Evolutionary conservation across 1,140 invertebrate species (phyloP), one percentile per base, ranked within the genome.

Genomic region (Drosophila murphyi): DNA sequence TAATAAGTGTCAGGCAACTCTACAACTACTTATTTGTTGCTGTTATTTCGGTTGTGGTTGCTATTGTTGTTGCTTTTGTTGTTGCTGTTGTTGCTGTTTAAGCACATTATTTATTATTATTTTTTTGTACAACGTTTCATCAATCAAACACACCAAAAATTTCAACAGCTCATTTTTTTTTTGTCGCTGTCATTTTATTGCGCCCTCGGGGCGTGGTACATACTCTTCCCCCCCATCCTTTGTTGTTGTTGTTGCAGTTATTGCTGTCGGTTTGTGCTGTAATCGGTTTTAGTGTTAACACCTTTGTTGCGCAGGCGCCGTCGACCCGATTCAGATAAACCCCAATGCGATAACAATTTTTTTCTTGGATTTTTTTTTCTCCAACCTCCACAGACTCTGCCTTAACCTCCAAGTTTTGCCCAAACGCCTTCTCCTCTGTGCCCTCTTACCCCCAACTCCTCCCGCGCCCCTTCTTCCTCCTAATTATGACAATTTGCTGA

Each of bases 61-160:
- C 50, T 52, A 34, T 59, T 59, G 39, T 71, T 71, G 32, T 37
- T 60, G 47, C 41, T 59, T 39, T 60, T 52, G 32, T 57, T 47
- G 32, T 35, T 61, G 48, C 31, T 12, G 5, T 56, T 52, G 41
- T 59, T 59, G 39, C 28, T 6, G 43, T 50, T 12, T 65, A 64
- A 80, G 78, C 73, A 73, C 64, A 82, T 85, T 83, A 85, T 83
- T 85, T 85, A 82, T 86, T 72, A 86, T 87, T 86, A 88, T 78
- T 79, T 86, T 72, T 86, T 72, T 76, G 70, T 78, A 70, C 76
- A 78, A 69, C 80, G 76, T 79, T 88, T 86, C 82, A 86, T 86
- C 82, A 86, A 86, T 86, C 82, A 86, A 88, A 82, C 61, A 73
- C 60, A 43, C 39, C 39, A 43, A 54, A 51, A 67, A 70, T 86